These are phyloP conservation scores for Caradrina clavipalpis DNA, from an alignment of 2,888 invertebrate genomes.

Conservation along the genomic window DNA sequence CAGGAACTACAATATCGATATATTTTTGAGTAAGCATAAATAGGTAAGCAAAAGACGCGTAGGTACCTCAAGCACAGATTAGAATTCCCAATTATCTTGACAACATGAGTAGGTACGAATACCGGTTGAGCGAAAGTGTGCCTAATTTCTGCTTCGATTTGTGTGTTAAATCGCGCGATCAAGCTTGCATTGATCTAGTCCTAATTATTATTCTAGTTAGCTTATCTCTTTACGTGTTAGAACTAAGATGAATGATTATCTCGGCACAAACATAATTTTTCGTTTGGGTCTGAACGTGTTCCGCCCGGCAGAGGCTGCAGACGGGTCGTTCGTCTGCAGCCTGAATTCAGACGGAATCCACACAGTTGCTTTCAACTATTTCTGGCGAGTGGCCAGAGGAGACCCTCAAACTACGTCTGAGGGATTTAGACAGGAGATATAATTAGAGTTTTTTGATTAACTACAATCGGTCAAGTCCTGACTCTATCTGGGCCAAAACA, in stretches of 20 bases:
- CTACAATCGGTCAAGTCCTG: too few relatives aligned
- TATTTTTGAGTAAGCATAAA: not conserved
- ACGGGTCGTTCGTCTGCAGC: too few relatives aligned
- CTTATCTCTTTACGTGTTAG: not conserved
- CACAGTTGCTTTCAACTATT: too few relatives aligned
- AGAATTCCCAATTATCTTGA: conserved; percentile 15
- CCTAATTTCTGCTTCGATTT: conserved; percentile 24
- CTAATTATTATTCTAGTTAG: not conserved
- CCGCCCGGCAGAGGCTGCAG: too few relatives aligned
- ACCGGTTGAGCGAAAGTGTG: conserved; percentile 44
- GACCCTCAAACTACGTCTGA: not conserved
- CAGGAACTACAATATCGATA: too few relatives aligned
- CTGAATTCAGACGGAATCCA: too few relatives aligned
- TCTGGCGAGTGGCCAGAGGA: not conserved
- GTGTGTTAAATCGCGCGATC: conserved; percentile 7
- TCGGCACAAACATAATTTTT: not conserved
- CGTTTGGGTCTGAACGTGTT: not conserved
- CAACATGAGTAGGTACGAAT: conserved; percentile 16
- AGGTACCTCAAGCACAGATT: not conserved
- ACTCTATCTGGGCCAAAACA: too few relatives aligned
- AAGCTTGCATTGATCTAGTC: not conserved
- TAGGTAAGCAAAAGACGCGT: not conserved
- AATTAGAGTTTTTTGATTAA: too few relatives aligned
- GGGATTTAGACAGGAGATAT: not conserved
- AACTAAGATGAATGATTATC: not conserved